Conservation (phyloP, 2,113 vertebrate genomes). For the Camelus dromedarius region DNA sequence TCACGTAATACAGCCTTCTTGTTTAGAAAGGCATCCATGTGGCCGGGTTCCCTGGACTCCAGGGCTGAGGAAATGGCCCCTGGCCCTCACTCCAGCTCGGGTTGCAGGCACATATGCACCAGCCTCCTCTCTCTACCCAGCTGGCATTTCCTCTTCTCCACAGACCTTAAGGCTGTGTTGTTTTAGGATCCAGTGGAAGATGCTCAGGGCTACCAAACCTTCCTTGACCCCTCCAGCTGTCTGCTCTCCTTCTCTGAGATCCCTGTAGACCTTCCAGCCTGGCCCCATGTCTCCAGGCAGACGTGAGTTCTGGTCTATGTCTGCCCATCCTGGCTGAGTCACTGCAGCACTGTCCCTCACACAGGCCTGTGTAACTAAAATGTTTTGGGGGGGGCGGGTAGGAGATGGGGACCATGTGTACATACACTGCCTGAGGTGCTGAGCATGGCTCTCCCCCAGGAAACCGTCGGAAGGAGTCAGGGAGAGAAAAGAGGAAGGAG, state of each 20-base stretch:
- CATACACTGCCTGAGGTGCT: not conserved
- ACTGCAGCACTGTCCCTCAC: fast-evolving
- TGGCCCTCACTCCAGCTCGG: fast-evolving
- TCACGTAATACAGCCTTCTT: not conserved
- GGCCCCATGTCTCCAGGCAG: not conserved
- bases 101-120: fast-evolving
- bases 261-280: fast-evolving
- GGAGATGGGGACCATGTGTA: not conserved
- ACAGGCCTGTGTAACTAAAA: not conserved
- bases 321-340: not conserved
- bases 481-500: not conserved
- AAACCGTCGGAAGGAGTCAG: not conserved
- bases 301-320: not conserved
- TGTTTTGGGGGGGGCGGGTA: not conserved
- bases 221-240: not conserved
- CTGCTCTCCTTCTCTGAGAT: too few relatives aligned
- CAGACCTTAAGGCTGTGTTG: not conserved
- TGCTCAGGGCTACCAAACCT: fast-evolving
- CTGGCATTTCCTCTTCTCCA: not conserved
- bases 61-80: not conserved
- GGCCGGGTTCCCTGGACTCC: not conserved
- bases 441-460: not conserved
- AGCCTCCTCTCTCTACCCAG: not conserved
- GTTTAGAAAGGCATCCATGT: fast-evolving
- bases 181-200: not conserved